Conservation (phyloP, 2,113 vertebrate genomes). For the Strix aluco region DNA sequence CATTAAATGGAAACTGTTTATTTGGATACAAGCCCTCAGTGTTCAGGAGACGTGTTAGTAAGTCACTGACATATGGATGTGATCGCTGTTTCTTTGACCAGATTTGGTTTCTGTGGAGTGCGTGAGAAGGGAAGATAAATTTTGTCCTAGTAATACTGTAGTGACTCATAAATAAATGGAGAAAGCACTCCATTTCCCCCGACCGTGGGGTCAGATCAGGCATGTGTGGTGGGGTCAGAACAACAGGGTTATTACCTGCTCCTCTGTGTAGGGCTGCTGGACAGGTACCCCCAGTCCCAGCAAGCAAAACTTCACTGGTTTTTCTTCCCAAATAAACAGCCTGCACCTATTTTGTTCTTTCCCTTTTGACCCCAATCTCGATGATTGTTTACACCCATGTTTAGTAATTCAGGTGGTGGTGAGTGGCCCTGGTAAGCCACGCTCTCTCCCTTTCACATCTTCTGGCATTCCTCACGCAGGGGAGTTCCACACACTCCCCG, state of each 20-base stretch:
- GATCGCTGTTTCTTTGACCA: constrained; percentile 86
- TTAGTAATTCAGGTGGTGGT: neutral
- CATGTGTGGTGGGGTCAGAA: neutral
- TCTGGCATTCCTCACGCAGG: neutral
- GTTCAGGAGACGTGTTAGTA: constrained; percentile 76
- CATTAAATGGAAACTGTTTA: constrained; percentile 65
- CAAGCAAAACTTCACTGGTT: too few relatives aligned
- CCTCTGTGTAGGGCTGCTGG: neutral
- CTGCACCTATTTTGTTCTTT: neutral
- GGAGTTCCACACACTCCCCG: neutral
- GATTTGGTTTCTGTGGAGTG: constrained; percentile 88
- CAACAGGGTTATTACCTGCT: neutral
- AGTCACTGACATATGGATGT: constrained; percentile 95
- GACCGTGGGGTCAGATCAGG: neutral
- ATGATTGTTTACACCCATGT: neutral
- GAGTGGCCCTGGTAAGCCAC: neutral
- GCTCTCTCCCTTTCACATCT: neutral
- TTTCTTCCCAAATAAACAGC: neutral
- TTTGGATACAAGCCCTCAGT: constrained; percentile 62
- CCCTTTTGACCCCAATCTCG: neutral
- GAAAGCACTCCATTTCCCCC: neutral
- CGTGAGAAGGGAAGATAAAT: constrained; percentile 94
- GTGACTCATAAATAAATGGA: constrained; percentile 96
- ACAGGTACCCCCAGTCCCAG: neutral
- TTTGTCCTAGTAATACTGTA: constrained; percentile 90